A percentile compares a stretch with the other conserved stretches of the same genome.
Evolutionary conservation across 2,888 invertebrate species (phyloP).

Genomic region (Drosophila neutralis): DNA sequence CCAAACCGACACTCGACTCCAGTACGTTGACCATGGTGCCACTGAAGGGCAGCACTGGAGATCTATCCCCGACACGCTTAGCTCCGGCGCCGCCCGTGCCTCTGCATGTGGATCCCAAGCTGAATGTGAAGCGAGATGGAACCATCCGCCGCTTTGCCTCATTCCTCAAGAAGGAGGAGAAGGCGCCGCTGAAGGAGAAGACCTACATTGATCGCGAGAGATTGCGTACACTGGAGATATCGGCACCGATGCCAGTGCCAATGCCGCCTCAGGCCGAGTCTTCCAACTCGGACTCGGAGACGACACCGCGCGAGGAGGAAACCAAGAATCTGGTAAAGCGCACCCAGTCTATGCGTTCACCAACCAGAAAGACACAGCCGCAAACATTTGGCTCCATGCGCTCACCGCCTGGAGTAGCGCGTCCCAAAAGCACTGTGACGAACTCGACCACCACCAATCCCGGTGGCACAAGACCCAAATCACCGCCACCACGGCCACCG

Average conservation of each 20-base stretch:
- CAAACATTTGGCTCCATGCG: conserved; percentile 94
- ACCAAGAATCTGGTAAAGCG: conserved; percentile 87
- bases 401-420: conserved; percentile 86
- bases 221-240: conserved; percentile 91
- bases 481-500: conserved; percentile 90
- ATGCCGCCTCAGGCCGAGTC: conserved; percentile 85
- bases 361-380: conserved; percentile 86
- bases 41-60: conserved; percentile 56
- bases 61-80: conserved; percentile 86
- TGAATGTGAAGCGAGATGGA: conserved; percentile 87
- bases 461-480: conserved; percentile 88
- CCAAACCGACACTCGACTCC: conserved; percentile 92
- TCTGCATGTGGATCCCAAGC: conserved; percentile 82
- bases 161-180: conserved; percentile 88
- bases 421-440: conserved; percentile 90
- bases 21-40: conserved; percentile 87
- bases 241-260: conserved; percentile 89
- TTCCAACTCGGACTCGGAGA: conserved; percentile 84
- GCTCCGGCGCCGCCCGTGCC: conserved; percentile 87
- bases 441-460: conserved; percentile 2
- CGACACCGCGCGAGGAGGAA: conserved; percentile 85
- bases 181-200: conserved; percentile 87
- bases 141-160: conserved; percentile 91
- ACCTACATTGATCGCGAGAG: conserved; percentile 90
- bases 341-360: conserved; percentile 93